phyloP scores from a whole-genome alignment of 2,888 invertebrate genomes.

The Drosophila quasianomalipes region DNA sequence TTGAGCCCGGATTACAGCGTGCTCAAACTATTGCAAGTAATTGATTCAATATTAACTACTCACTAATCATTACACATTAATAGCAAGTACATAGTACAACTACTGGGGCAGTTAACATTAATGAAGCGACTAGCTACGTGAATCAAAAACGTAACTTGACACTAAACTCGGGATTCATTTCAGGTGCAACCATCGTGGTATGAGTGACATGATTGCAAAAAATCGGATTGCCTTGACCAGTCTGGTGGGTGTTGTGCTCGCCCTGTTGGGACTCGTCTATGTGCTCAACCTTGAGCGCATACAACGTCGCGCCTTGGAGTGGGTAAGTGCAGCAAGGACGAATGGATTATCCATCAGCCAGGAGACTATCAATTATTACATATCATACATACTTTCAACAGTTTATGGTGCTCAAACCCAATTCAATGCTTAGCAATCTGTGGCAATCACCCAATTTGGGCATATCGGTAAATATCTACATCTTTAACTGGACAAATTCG shows the following conservation, averaged over 20 bases:
- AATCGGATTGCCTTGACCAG: conserved; percentile 62
- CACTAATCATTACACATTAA: no score
- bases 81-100: neutral
- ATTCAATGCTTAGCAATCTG: conserved; percentile 83
- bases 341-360: neutral
- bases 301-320: conserved; percentile 53
- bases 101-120: conserved; percentile 20
- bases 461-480: conserved; percentile 88
- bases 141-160: neutral
- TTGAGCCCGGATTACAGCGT: neutral
- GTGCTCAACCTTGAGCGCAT: conserved; percentile 57
- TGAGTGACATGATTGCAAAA: conserved; percentile 61
- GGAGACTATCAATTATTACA: neutral
- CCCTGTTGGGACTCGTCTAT: conserved; percentile 42
- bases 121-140: neutral
- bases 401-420: conserved; percentile 88
- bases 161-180: conserved; percentile 15
- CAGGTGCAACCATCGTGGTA: conserved; percentile 15
- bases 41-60: neutral
- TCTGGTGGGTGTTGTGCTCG: conserved; percentile 52
- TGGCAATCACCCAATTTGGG: conserved; percentile 90
- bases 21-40: neutral
- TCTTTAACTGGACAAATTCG: conserved; percentile 93
- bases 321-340: conserved; percentile 36
- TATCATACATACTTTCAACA: conserved; percentile 66